These are phyloP conservation scores for Argyresthia goedartella DNA, from an alignment of 2,888 invertebrate species.

Conservation along the genomic window DNA sequence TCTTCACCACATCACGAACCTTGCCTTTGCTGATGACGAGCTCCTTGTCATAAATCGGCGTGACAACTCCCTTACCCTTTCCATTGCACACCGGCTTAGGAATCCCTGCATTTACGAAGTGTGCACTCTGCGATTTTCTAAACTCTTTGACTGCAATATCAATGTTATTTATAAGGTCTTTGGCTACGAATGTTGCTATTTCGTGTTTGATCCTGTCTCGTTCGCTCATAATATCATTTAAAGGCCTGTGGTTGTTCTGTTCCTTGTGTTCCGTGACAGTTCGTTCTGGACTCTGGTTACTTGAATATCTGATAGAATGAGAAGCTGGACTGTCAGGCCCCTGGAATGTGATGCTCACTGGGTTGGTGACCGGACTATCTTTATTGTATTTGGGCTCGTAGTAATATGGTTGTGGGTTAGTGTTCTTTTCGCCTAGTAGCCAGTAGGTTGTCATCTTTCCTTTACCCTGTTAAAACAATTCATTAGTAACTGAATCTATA, in stretches of 20 bases:
- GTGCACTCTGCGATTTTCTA: constrained; percentile 50
- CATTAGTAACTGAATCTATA: background rate
- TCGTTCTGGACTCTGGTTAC: constrained; percentile 49
- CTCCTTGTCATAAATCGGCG: constrained; percentile 56
- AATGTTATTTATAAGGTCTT: constrained; percentile 58
- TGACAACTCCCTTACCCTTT: constrained; percentile 35
- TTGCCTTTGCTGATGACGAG: constrained; percentile 60
- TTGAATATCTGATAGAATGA: constrained; percentile 36
- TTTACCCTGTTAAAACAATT: constrained; percentile 75
- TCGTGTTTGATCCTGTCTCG: constrained; percentile 58
- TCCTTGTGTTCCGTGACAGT: constrained; percentile 27
- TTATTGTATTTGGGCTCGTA: constrained; percentile 19
- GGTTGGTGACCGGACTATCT: constrained; percentile 20
- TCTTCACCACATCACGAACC: constrained; percentile 60
- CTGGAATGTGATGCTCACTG: constrained; percentile 55
- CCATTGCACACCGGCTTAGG: constrained; percentile 30
- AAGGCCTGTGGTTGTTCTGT: constrained; percentile 21
- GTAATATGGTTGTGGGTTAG: constrained; percentile 20
- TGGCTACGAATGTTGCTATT: constrained; percentile 58
- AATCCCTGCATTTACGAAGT: constrained; percentile 23
- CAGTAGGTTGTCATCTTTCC: constrained; percentile 92
- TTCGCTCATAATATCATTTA: constrained; percentile 40
- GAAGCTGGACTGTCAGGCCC: constrained; percentile 61
- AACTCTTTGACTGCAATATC: constrained; percentile 55
- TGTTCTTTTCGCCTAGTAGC: constrained; percentile 80